These are phyloP conservation scores for Ceuthmochares aereus DNA, from an alignment of 2,113 vertebrate genomes.

Conservation along the genomic window DNA sequence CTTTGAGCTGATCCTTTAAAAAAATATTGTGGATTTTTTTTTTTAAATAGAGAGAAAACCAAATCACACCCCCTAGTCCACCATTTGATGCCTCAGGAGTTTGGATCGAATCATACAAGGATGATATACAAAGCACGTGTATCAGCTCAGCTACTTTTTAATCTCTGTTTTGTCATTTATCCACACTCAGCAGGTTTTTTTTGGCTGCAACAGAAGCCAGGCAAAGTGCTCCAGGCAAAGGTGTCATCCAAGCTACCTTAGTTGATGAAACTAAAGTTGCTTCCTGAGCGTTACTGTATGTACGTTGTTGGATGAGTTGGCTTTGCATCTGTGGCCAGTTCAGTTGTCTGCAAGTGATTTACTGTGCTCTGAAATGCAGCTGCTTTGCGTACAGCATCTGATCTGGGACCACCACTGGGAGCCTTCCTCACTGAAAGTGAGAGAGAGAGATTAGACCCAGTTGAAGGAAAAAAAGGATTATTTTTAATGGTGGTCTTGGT, in stretches of 20 bases:
- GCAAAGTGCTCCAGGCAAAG: slow-evolving; percentile 38
- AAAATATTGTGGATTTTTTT: neutral
- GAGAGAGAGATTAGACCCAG: neutral
- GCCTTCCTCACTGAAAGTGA: neutral
- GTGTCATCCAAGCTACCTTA: slow-evolving; percentile 49
- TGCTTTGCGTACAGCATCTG: neutral
- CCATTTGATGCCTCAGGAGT: neutral
- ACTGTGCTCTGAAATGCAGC: neutral
- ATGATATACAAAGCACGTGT: neutral
- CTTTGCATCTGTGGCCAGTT: neutral
- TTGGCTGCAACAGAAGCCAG: slow-evolving; percentile 44
- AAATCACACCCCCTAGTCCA: neutral
- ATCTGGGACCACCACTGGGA: neutral
- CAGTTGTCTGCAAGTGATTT: neutral
- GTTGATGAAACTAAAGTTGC: slow-evolving; percentile 64
- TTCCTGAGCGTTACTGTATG: slow-evolving; percentile 18
- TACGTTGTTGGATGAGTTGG: neutral
- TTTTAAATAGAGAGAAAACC: neutral
- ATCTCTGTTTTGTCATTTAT: slow-evolving; percentile 59
- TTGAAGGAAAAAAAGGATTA: neutral
- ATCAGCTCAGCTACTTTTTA: slow-evolving; percentile 63
- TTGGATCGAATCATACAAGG: neutral
- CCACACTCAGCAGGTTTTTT: slow-evolving; percentile 67
- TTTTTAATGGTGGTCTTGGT: neutral
- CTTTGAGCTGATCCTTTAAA: neutral